Evolutionary conservation across 92 coral and sea anemone species (phyloP).

Genomic region (Porites evermanni): DNA sequence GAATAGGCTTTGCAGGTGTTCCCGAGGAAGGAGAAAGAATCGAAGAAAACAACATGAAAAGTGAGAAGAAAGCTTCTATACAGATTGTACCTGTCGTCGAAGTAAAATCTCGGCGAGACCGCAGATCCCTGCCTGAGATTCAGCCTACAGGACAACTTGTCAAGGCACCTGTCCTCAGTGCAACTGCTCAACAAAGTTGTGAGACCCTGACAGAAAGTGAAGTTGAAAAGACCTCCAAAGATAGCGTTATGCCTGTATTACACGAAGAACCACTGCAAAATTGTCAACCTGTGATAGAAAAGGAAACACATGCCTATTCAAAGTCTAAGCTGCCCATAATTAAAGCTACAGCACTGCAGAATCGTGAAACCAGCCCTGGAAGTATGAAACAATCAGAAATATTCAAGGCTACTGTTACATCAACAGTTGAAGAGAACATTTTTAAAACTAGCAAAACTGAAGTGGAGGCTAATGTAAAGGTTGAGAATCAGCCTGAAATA

Average conservation of each 20-base stretch:
- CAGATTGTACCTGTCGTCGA: slow-evolving; percentile 14
- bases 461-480: background rate
- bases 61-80: background rate
- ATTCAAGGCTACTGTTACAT: background rate
- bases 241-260: slow-evolving; percentile 13
- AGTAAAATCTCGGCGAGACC: slow-evolving; percentile 8
- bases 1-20: slow-evolving; percentile 14
- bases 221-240: background rate
- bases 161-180: slow-evolving; percentile 18
- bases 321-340: slow-evolving; percentile 9
- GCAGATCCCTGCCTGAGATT: slow-evolving; percentile 11
- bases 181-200: slow-evolving; percentile 2
- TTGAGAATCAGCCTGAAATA: background rate
- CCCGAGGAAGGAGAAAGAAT: slow-evolving; percentile 23
- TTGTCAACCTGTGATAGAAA: background rate
- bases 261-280: background rate
- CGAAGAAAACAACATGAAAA: background rate
- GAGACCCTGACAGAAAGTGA: slow-evolving; percentile 15
- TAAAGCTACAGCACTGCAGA: slow-evolving; percentile 24
- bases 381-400: background rate
- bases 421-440: background rate
- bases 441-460: background rate
- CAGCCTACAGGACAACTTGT: background rate
- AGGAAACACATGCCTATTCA: background rate
- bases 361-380: background rate